A percentile compares a stretch with the other conserved stretches of the same genome.
phyloP scores from a whole-genome alignment of 2,888 invertebrate species.

The Crocallis elinguaria region DNA sequence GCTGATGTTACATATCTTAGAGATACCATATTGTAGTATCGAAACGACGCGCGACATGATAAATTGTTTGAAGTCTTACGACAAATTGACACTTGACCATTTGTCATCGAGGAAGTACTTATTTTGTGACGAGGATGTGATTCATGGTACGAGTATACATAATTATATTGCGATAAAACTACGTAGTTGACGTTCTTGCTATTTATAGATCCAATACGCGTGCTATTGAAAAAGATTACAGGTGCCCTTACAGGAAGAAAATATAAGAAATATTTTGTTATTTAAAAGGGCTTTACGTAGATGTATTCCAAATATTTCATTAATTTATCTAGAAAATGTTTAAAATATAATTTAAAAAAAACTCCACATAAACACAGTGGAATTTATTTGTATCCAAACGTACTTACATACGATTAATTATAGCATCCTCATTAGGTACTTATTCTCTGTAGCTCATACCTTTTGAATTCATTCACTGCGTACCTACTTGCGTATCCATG shows the following conservation, averaged over 20 bases:
- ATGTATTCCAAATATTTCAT: no score
- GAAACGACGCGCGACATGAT: neutral
- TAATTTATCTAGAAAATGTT: no score
- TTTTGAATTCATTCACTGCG: slow-evolving; percentile 14
- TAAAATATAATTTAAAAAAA: no score
- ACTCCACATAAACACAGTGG: neutral
- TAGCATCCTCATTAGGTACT: neutral
- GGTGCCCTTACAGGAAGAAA: no score
- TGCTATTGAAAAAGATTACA: no score
- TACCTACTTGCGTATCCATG: no score
- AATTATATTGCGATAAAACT: no score
- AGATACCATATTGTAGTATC: neutral
- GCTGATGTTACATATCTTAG: no score
- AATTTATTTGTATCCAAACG: neutral
- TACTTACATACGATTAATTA: neutral
- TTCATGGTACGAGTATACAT: slow-evolving; percentile 28
- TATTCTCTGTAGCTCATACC: slow-evolving; percentile 2
- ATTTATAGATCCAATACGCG: no score
- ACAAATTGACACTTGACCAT: slow-evolving; percentile 42
- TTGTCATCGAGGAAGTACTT: slow-evolving; percentile 39
- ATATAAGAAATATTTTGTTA: no score
- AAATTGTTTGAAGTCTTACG: slow-evolving; percentile 36
- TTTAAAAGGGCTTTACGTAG: no score
- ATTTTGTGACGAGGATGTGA: slow-evolving; percentile 35
- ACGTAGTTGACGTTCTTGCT: no score